Evolutionary conservation across 2,113 vertebrate species (phyloP).

Genomic region (Tichodroma muraria): DNA sequence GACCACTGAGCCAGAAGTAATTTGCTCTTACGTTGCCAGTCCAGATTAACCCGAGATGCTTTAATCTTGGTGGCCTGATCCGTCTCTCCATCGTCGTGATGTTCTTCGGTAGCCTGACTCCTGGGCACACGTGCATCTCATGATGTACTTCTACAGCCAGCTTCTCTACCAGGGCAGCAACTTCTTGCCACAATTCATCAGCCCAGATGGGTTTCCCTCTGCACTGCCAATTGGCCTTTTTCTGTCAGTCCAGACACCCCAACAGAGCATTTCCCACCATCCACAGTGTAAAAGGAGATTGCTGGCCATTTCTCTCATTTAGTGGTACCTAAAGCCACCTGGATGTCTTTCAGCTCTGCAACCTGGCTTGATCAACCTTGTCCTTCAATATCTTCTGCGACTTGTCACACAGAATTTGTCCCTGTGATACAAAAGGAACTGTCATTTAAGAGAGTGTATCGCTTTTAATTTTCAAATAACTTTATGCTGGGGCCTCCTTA

Average conservation of each 20-base stretch:
- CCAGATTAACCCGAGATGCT: background rate
- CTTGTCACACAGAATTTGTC: background rate
- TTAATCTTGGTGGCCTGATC: background rate
- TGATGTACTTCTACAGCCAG: background rate
- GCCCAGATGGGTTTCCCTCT: background rate
- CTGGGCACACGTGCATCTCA: too few relatives aligned
- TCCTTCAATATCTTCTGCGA: background rate
- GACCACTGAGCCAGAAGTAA: background rate
- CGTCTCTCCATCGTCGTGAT: fast-evolving
- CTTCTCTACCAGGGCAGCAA: background rate
- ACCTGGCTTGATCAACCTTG: too few relatives aligned
- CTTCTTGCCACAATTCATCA: background rate
- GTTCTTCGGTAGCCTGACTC: background rate
- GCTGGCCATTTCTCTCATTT: background rate
- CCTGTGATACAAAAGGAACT: background rate
- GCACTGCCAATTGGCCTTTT: background rate
- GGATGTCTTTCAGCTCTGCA: background rate
- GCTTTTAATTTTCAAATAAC: background rate
- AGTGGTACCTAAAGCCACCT: background rate
- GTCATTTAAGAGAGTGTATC: background rate
- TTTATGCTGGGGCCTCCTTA: background rate
- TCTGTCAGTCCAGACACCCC: background rate
- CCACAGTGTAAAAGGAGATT: background rate
- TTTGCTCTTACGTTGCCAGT: background rate
- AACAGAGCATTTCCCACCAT: background rate